Evolutionary conservation across 2,113 vertebrate species (phyloP).

Genomic region (Microcebus tavaratra): DNA sequence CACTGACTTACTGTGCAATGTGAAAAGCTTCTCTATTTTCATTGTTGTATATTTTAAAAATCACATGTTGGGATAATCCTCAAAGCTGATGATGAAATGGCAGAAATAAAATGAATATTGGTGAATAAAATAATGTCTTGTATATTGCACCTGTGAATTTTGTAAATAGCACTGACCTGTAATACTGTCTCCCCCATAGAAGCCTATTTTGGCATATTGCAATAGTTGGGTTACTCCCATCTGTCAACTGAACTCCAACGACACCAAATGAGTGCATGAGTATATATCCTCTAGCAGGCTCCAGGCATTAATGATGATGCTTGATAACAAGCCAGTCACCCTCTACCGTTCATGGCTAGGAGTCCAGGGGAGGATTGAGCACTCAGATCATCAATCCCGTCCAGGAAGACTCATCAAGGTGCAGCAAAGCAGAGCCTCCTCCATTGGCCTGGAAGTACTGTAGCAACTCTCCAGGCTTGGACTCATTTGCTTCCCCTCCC

Average conservation of each 20-base stretch:
- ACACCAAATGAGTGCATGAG: not conserved
- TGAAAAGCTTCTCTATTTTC: not conserved
- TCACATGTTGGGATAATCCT: not conserved
- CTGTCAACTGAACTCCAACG: not conserved
- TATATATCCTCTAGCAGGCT: not conserved
- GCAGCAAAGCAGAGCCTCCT: conserved; percentile 71
- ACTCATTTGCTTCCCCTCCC: conserved; percentile 74
- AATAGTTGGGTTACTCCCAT: not conserved
- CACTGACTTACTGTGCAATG: not conserved
- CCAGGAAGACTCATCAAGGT: conserved; percentile 60
- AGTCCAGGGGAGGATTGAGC: not conserved
- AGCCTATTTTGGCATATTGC: not conserved
- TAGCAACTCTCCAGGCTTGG: conserved; percentile 65
- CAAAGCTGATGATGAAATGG: not conserved
- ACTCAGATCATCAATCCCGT: conserved; percentile 63
- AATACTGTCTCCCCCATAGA: not conserved
- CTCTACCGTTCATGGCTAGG: not conserved
- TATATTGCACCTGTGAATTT: not conserved
- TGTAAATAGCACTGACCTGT: not conserved
- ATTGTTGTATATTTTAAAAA: not conserved
- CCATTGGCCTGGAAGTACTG: conserved; percentile 70
- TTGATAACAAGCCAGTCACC: not conserved
- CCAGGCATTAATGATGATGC: not conserved
- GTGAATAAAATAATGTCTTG: not conserved
- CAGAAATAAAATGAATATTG: not conserved